Evolutionary conservation across 2,797 vertebrate genomes (phyloP).

Genomic region (Heliangelus exortis): DNA sequence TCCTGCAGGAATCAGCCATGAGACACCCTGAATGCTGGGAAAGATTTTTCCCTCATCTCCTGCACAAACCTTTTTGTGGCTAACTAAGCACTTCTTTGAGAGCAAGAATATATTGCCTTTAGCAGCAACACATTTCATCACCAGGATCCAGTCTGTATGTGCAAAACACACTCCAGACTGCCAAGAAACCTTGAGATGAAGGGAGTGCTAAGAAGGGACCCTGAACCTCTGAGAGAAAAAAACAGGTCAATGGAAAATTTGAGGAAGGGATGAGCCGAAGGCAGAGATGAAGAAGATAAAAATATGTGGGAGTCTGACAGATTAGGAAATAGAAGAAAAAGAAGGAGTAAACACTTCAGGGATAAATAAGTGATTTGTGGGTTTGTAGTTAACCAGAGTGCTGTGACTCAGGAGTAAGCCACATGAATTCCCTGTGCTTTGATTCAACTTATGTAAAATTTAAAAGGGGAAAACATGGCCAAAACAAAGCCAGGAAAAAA

Average conservation of each 20-base stretch:
- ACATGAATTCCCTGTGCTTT: not conserved
- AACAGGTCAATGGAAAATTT: conserved; percentile 25
- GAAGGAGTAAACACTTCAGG: conserved; percentile 13
- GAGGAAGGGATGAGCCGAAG: not conserved
- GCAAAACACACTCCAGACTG: not conserved
- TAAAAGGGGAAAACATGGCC: not conserved
- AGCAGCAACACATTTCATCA: not conserved
- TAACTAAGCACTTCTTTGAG: not conserved
- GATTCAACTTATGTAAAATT: not conserved
- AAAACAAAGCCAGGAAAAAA: not conserved
- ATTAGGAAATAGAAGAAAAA: conserved; percentile 4
- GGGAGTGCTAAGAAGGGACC: not conserved
- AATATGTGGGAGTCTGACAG: not conserved
- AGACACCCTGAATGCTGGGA: not conserved
- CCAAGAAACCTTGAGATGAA: conserved; percentile 21
- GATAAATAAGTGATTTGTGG: not conserved
- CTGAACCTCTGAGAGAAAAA: not conserved
- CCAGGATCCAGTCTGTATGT: not conserved
- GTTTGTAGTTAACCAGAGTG: not conserved
- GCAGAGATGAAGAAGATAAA: not conserved
- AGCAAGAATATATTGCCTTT: not conserved
- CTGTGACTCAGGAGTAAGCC: not conserved
- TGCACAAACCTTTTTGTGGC: not conserved
- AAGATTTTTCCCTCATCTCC: not conserved
- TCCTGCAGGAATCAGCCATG: not conserved